Evolutionary conservation across 2,113 vertebrate species (phyloP), one percentile per base, ranked within the genome.

Genomic region (Ploceus nigricollis): DNA sequence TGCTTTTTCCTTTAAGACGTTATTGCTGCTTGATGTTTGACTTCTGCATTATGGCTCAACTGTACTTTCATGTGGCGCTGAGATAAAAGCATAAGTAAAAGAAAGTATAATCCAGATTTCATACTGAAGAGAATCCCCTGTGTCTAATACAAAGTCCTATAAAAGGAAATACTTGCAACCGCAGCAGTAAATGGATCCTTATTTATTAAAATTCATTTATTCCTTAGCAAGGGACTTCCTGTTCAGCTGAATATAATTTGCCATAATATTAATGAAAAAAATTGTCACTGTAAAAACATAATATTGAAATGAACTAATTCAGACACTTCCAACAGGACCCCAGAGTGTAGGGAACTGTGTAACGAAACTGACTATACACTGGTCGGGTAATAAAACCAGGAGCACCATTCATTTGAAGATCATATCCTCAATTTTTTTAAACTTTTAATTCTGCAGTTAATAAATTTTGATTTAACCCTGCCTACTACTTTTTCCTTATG

Each of bases 181-280:
- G 8, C 75, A 88, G 69, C 71, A 80, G 92, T 93, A 96, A 95
- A 96, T 94, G 78, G 94, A 96, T 87, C 84, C 51, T 95, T 97
- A 97, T 97, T 98, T 98, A 97, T 98, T 97, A 97, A 96, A 97
- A 98, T 96, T 96, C 50, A 96, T 97, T 97, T 97, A 82, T 93
- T 93, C 92, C 94, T 92, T 97, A 96, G 94, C 94, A 97, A 97
- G 84, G 79, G 30, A 66, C 89, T 94, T 92, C 56, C 65, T 95
- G 54, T 90, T 94, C 42, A 9, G 45, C 80, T 85, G 70, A 76
- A 94, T 94, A 54, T 53, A 82, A 66, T 94, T 93, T 96, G 2
- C 23, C 13, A 42, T 96, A 94, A 88, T 82, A 93, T 96, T 97
- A 97, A 97, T 97, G 93, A 97, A 97, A 97, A 94, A 95, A 96